Percentiles rank a stretch among this genome's conserved stretches.
Conservation (phyloP, 1,140 invertebrate species). For the Leptinotarsa undecemlineata region DNA sequence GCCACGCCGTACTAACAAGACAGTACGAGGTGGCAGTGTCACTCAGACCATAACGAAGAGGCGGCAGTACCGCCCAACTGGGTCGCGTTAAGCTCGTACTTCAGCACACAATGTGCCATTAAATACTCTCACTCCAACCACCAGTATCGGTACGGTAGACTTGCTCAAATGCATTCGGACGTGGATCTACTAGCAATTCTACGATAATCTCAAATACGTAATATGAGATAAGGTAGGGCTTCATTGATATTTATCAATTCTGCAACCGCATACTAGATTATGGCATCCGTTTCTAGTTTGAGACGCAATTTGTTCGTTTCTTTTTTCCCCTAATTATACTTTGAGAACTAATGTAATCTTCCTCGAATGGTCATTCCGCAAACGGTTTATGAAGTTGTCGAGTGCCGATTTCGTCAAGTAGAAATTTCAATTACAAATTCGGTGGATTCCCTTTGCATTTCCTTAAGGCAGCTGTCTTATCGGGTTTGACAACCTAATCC, state of each 20-base stretch:
- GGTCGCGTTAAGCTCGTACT: slow-evolving; percentile 39
- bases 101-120: slow-evolving; percentile 49
- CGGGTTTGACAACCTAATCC: no score
- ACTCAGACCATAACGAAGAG: slow-evolving; percentile 50
- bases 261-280: neutral
- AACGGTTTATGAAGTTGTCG: no score
- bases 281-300: neutral
- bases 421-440: no score
- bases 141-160: neutral
- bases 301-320: neutral
- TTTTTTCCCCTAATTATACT: neutral
- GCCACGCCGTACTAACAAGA: slow-evolving; percentile 51
- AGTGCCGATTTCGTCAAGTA: no score
- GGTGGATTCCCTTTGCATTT: no score
- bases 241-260: slow-evolving; percentile 8
- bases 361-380: neutral
- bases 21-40: slow-evolving; percentile 53
- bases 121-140: slow-evolving; percentile 27
- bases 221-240: neutral
- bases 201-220: neutral
- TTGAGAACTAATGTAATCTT: neutral
- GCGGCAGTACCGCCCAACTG: slow-evolving; percentile 48
- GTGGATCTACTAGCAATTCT: neutral
- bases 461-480: no score
- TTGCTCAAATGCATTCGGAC: neutral